A percentile compares a stretch with the other conserved stretches of the same genome.
These are phyloP conservation scores for Orientallactaga sibirica DNA, from an alignment of 2,797 vertebrate species.

Conservation along the genomic window DNA sequence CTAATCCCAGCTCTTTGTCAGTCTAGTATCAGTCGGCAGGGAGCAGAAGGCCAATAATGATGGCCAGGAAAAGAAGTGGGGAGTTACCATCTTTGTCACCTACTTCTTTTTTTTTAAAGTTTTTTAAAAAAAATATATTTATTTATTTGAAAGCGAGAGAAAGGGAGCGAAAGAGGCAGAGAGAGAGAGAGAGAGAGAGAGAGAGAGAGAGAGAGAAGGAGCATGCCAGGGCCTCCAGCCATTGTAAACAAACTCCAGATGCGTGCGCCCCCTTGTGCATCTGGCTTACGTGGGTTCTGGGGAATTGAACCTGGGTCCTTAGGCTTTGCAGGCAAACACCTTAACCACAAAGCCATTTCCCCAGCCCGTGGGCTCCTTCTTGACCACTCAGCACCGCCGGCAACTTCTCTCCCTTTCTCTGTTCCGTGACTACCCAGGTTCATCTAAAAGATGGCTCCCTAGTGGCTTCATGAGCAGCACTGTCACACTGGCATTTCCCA, in stretches of 20 bases:
- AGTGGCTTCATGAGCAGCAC: not conserved
- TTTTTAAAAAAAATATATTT: no score
- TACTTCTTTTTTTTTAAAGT: not conserved
- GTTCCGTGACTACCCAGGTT: not conserved
- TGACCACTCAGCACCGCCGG: not conserved
- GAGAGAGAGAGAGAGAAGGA: no score
- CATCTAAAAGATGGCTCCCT: conserved; percentile 2
- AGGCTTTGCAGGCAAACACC: no score
- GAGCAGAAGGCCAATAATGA: not conserved
- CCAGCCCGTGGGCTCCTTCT: not conserved
- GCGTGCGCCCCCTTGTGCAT: no score
- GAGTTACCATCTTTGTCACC: not conserved
- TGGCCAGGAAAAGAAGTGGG: not conserved
- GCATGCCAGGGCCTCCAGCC: no score
- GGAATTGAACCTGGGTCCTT: no score
- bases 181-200: no score
- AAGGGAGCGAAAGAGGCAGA: no score
- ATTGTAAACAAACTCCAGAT: no score
- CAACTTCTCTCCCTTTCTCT: conserved; percentile 1
- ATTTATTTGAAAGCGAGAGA: no score
- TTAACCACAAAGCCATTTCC: no score
- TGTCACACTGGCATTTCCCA: not conserved
- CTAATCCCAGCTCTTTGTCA: not conserved
- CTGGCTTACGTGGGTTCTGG: no score
- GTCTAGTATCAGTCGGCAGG: not conserved